Conservation (phyloP, 2,113 vertebrate genomes). For the Lagopus leucura region DNA sequence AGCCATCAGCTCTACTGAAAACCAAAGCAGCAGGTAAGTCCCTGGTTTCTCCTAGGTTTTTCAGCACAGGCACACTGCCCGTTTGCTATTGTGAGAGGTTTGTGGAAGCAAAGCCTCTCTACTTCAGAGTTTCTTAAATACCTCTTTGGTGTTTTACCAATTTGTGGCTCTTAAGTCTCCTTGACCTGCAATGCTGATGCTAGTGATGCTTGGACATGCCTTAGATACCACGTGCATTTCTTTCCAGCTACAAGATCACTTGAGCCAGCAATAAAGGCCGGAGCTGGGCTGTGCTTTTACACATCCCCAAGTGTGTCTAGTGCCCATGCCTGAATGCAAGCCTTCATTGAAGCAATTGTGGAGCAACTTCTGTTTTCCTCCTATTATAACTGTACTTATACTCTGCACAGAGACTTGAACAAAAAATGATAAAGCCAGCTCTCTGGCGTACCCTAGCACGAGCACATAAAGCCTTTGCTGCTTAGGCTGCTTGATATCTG, state of each 20-base stretch:
- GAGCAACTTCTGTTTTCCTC: background rate
- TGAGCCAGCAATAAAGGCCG: background rate
- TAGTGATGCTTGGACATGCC: background rate
- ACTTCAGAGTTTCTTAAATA: no score
- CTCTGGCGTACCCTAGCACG: background rate
- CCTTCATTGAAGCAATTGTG: background rate
- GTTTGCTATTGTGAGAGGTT: rapidly evolving
- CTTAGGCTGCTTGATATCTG: background rate
- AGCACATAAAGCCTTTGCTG: background rate
- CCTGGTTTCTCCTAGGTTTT: background rate
- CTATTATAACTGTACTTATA: rapidly evolving
- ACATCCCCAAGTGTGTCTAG: background rate
- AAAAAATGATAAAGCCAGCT: background rate
- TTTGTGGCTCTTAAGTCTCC: background rate
- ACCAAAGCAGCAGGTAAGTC: constrained; percentile 89
- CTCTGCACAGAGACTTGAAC: background rate
- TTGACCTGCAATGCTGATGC: rapidly evolving
- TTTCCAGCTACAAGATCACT: background rate
- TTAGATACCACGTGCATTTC: background rate
- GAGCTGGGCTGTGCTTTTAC: rapidly evolving
- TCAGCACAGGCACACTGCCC: rapidly evolving
- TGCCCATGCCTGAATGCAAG: background rate
- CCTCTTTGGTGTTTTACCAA: background rate
- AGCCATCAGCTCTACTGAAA: constrained; percentile 86
- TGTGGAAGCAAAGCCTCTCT: background rate